Percentiles rank a stretch among this genome's conserved stretches.
These are phyloP conservation scores for Trematomus bernacchii DNA, from an alignment of 2,797 vertebrate species.

Conservation along the genomic window DNA sequence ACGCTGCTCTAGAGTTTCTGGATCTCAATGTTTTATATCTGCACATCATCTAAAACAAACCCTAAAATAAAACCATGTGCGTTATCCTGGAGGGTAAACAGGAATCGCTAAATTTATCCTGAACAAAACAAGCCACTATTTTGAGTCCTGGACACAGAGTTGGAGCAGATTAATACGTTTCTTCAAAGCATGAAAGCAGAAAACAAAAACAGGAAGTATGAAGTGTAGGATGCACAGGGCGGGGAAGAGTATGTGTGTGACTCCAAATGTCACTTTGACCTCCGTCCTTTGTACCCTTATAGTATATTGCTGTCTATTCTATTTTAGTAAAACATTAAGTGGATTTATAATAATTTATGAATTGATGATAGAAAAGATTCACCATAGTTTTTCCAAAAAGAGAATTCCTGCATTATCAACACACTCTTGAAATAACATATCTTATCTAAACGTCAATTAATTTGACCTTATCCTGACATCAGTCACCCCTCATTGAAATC, in stretches of 20 bases:
- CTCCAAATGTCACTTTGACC: conserved; percentile 39
- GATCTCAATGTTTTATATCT: neutral
- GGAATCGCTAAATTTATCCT: conserved; percentile 52
- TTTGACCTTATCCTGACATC: conserved; percentile 30
- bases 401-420: neutral
- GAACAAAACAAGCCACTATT: conserved; percentile 51
- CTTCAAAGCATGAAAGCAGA: conserved; percentile 31
- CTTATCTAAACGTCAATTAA: conserved; percentile 14
- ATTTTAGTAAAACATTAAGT: neutral
- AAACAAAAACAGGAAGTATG: conserved; percentile 63
- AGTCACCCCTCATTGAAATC: conserved; percentile 33
- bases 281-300: neutral
- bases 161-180: conserved; percentile 5
- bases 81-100: conserved; percentile 48
- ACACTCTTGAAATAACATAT: conserved; percentile 13
- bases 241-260: conserved; percentile 28
- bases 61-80: conserved; percentile 30
- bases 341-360: neutral
- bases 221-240: conserved; percentile 25
- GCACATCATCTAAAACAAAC: conserved; percentile 34
- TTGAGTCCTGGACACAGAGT: neutral
- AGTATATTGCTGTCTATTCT: neutral
- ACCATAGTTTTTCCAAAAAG: neutral
- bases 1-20: conserved; percentile 19
- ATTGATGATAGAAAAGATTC: neutral